These are phyloP conservation scores for Enhydra lutris DNA, from an alignment of 2,113 vertebrate genomes.

Conservation along the genomic window DNA sequence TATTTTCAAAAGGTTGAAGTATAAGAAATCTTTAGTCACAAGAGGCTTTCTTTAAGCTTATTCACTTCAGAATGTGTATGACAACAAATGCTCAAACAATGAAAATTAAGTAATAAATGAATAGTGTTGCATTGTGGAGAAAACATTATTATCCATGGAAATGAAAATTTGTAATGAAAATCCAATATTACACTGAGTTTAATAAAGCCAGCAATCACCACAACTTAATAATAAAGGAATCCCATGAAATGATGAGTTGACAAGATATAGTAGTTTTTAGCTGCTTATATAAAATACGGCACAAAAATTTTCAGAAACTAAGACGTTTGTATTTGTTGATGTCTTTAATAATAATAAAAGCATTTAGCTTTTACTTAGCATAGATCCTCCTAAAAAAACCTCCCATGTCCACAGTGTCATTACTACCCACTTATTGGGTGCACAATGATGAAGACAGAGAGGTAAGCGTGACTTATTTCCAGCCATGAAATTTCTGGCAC, in stretches of 20 bases:
- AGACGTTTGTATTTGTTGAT: not conserved
- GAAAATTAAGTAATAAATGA: conserved; percentile 56
- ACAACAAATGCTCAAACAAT: conserved; percentile 25
- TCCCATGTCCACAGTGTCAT: not conserved
- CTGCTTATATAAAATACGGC: not conserved
- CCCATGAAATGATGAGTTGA: conserved; percentile 6
- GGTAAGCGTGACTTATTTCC: not conserved
- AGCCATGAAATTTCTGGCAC: not conserved
- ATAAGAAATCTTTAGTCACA: not conserved
- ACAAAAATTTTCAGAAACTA: not conserved
- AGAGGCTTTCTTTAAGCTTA: not conserved
- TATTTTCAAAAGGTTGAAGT: conserved; percentile 17
- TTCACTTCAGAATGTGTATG: not conserved
- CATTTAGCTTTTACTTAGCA: not conserved
- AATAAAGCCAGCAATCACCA: conserved; percentile 56
- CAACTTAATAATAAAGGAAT: conserved; percentile 44
- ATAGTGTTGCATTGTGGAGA: not conserved
- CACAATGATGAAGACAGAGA: not conserved
- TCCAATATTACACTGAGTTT: conserved; percentile 52
- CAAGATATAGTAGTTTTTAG: not conserved
- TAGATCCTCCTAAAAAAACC: not conserved
- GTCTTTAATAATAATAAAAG: not conserved
- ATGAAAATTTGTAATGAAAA: conserved; percentile 62
- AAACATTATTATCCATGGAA: conserved; percentile 46
- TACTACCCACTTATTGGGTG: not conserved